These are phyloP conservation scores for Actenoides lindsayi DNA, from an alignment of 2,113 vertebrate genomes.

Conservation along the genomic window DNA sequence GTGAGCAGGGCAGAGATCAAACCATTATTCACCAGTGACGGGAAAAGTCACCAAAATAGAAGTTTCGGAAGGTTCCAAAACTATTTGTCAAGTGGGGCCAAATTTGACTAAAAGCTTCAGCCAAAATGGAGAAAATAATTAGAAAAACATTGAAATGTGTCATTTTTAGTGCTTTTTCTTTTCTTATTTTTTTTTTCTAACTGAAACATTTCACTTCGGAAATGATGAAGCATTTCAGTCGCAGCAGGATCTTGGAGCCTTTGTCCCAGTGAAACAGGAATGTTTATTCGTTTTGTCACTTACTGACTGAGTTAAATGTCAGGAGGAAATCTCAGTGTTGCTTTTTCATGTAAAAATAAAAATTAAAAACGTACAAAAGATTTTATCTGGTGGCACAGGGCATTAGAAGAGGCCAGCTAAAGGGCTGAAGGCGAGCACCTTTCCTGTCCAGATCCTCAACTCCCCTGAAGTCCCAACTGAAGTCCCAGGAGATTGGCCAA, in stretches of 20 bases:
- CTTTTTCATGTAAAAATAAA: conserved; percentile 1
- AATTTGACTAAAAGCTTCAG: conserved; percentile 17
- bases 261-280: background rate
- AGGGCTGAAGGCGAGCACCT: background rate
- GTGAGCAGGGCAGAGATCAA: background rate
- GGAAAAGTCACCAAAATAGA: conserved; percentile 6
- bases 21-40: background rate
- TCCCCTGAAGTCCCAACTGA: background rate
- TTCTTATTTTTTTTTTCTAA: background rate
- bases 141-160: conserved; percentile 59
- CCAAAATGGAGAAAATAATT: conserved; percentile 52
- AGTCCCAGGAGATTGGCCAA: background rate
- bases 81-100: conserved; percentile 6
- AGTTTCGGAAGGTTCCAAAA: conserved; percentile 5
- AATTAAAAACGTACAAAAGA: background rate
- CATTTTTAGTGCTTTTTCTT: background rate
- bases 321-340: conserved; percentile 33
- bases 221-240: conserved; percentile 35
- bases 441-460: background rate
- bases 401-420: background rate
- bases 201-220: conserved; percentile 1
- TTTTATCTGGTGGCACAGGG: background rate
- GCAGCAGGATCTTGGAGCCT: conserved; percentile 55
- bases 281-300: conserved; percentile 42
- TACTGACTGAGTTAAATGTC: conserved; percentile 41